phyloP scores from a whole-genome alignment of 1,140 invertebrate genomes.

The Maniola jurtina region DNA sequence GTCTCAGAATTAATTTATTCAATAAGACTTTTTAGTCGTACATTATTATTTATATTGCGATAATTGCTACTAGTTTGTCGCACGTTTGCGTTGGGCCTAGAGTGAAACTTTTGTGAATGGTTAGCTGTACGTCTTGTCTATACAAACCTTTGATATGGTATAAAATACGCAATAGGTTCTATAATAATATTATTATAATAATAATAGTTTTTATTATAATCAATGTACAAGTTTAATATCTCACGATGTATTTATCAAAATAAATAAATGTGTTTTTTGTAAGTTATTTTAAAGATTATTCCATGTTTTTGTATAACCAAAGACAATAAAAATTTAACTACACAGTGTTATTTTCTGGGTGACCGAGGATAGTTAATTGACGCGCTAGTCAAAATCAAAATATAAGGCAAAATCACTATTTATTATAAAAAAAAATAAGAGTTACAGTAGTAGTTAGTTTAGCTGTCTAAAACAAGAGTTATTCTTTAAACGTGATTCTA shows the following conservation, averaged over 20 bases:
- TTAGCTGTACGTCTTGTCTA: neutral
- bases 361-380: constrained; percentile 12
- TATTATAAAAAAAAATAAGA: too few species aligned
- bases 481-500: too few species aligned
- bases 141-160: constrained; percentile 12
- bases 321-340: constrained; percentile 78
- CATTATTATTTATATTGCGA: too few species aligned
- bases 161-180: constrained; percentile 18
- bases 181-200: constrained; percentile 54
- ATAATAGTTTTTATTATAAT: constrained; percentile 61
- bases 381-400: neutral
- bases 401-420: too few species aligned
- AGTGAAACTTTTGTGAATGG: constrained; percentile 8
- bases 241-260: constrained; percentile 67
- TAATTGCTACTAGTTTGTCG: neutral
- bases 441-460: too few species aligned
- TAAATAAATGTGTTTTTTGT: constrained; percentile 75
- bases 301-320: constrained; percentile 77
- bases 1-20: too few species aligned
- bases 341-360: constrained; percentile 57
- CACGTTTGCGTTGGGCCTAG: neutral
- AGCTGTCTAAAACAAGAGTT: too few species aligned
- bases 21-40: too few species aligned
- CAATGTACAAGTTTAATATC: constrained; percentile 70
- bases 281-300: constrained; percentile 77